These are phyloP conservation scores for Desmophyllum pertusum DNA, from an alignment of 92 coral and sea anemone species.

Conservation along the genomic window DNA sequence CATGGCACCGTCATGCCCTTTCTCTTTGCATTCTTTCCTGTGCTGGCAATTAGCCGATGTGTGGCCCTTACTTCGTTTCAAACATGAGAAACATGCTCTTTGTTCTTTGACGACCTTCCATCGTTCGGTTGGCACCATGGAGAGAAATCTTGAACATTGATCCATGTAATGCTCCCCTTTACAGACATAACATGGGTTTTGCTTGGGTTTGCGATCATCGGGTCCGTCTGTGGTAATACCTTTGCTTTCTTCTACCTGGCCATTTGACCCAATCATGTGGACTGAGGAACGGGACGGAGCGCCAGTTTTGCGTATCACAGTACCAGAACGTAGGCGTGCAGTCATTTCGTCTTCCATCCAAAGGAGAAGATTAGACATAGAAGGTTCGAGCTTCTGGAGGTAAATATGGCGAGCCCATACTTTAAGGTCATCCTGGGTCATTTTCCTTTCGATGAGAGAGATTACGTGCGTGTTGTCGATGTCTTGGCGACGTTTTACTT, in stretches of 20 bases:
- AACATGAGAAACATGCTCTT: slow-evolving; percentile 57
- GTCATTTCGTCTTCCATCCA: slow-evolving; percentile 67
- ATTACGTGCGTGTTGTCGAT: slow-evolving; percentile 57
- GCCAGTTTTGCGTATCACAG: slow-evolving; percentile 54
- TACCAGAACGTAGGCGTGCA: slow-evolving; percentile 61
- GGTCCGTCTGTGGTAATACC: background rate
- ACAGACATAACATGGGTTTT: slow-evolving; percentile 46
- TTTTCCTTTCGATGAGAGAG: slow-evolving; percentile 40
- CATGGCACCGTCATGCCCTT: slow-evolving; percentile 6
- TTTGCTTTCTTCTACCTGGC: background rate
- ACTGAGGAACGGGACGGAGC: slow-evolving; percentile 23
- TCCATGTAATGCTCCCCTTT: slow-evolving; percentile 56
- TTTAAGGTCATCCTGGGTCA: slow-evolving; percentile 58
- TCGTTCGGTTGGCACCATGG: slow-evolving; percentile 44
- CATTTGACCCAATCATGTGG: slow-evolving; percentile 4
- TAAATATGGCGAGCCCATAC: slow-evolving; percentile 60
- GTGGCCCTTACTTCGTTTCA: slow-evolving; percentile 59
- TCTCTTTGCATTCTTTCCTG: slow-evolving; percentile 49
- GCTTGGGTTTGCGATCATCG: background rate
- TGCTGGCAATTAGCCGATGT: slow-evolving; percentile 33
- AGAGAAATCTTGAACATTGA: slow-evolving; percentile 39
- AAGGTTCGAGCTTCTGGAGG: slow-evolving; percentile 44
- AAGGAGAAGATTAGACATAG: slow-evolving; percentile 54
- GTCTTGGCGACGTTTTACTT: slow-evolving; percentile 58
- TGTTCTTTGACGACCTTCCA: slow-evolving; percentile 60